phyloP scores from a whole-genome alignment of 2,797 vertebrate genomes.

The Australoheros facetus region DNA sequence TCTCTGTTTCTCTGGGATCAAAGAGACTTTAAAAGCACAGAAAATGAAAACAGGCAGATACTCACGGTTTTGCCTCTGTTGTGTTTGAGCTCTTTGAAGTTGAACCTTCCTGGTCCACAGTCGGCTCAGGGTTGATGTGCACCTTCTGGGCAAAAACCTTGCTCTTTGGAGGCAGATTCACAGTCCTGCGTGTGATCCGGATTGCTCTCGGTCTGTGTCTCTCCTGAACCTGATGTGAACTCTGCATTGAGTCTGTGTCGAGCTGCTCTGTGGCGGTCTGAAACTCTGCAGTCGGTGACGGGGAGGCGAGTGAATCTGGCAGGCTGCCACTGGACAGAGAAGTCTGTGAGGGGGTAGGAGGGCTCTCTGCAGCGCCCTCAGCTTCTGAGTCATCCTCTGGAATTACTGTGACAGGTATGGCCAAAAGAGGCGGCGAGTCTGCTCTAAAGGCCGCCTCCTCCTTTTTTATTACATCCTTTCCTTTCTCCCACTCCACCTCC shows the following conservation, averaged over 20 bases:
- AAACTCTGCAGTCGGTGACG: conserved; percentile 44
- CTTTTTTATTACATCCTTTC: conserved; percentile 9
- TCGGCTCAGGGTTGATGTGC: conserved; percentile 42
- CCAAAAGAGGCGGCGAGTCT: conserved; percentile 71
- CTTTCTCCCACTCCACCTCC: conserved; percentile 21
- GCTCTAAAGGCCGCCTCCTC: conserved; percentile 57
- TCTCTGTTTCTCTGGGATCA: conserved; percentile 47
- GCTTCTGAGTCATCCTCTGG: conserved; percentile 57
- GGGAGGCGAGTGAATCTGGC: conserved; percentile 47
- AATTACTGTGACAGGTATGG: conserved; percentile 71
- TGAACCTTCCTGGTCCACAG: conserved; percentile 42
- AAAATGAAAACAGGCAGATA: conserved; percentile 39
- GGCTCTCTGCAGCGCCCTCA: background rate
- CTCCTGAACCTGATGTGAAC: conserved; percentile 40
- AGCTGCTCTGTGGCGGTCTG: conserved; percentile 41
- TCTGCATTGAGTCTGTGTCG: conserved; percentile 19
- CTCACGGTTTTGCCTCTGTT: conserved; percentile 72
- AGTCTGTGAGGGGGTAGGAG: conserved; percentile 13
- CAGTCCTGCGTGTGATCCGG: conserved; percentile 71
- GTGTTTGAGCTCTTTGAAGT: conserved; percentile 44
- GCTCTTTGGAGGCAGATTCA: conserved; percentile 72
- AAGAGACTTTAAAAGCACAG: conserved; percentile 40
- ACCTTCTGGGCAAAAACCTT: conserved; percentile 68
- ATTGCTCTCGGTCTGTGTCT: conserved; percentile 23
- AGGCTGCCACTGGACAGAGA: conserved; percentile 33